Percentiles rank a stretch among this genome's conserved stretches.
These are phyloP conservation scores for Atta cephalotes DNA, from an alignment of 1,140 invertebrate species.

Conservation along the genomic window DNA sequence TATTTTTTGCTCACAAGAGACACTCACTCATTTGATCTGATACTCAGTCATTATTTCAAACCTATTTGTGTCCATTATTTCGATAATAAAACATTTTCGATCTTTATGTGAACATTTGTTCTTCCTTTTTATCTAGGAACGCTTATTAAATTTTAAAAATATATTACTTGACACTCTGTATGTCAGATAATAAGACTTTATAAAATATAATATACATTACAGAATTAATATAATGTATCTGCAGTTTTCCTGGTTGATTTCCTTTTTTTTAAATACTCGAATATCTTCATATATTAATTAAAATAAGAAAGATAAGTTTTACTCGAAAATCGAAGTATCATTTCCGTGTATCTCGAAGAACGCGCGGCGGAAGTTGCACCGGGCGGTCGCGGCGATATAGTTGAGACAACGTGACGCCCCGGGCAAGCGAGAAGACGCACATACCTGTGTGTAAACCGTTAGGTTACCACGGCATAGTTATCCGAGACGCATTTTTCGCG, in stretches of 20 bases:
- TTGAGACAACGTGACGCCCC: background rate
- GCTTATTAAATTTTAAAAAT: no score
- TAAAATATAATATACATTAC: background rate
- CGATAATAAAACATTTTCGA: no score
- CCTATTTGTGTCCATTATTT: no score
- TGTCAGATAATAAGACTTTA: background rate
- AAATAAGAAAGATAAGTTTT: constrained; percentile 1
- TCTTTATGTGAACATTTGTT: no score
- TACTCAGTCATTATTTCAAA: no score
- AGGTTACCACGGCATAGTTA: constrained; percentile 69
- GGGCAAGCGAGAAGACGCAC: constrained; percentile 45
- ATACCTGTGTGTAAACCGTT: constrained; percentile 72
- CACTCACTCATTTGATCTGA: no score
- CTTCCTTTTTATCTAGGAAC: no score
- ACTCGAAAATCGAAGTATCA: background rate
- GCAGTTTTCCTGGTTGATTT: background rate
- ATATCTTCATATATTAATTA: background rate
- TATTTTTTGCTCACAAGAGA: no score
- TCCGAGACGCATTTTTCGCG: constrained; percentile 77
- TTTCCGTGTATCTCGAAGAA: constrained; percentile 15
- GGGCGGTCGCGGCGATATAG: background rate
- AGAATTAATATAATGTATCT: background rate
- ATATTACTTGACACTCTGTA: no score
- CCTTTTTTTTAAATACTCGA: background rate
- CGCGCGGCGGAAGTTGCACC: constrained; percentile 2